Base-by-base conservation (phyloP, 2,113 vertebrate genomes). In the Daubentonia madagascariensis region DNA sequence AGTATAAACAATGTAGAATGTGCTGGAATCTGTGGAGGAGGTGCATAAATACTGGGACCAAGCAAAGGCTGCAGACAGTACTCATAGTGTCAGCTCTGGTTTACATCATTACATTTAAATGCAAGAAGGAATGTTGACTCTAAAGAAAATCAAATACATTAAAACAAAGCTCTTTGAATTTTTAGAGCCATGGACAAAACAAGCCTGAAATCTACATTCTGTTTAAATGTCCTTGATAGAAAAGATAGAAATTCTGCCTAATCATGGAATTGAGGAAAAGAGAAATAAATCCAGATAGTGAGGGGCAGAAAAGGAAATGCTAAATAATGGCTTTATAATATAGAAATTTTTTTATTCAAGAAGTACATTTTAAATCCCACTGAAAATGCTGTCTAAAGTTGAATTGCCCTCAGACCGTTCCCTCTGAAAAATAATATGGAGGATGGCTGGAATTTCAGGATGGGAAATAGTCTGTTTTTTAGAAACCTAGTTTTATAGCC, bases 21-120 rank as follows among this genome's bases (percentile, higher is more conserved):
- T 79, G 57, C 65, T 88, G 14, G 85, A 83, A 88, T 91, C 57
- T 95, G 59, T 43, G 48, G 43, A 94, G 45, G 89, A 86, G 81
- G 63, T 84, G 5, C 91, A 28, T 81, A 88, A 92, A 89, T 48
- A 68, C 7, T 5, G 14, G 25, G 45, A 78, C 57, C 63, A 67
- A 78, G 72, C 32, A 84, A 68, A 94, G 90, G 57, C 50, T 95
- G 65, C 68, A 92, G 80, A 90, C 35, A 70, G 68, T 14, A 23
- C 61, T 95, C 43, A 85, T 5, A 57, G 67, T 85, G 88, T 94
- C 78, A 79, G 35, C 40, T 85, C 28, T 81, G 75, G 92, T 97
- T 97, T 91, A 70, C 81, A 96, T 52, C 72, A 90, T 75, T 45
- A 89, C 90, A 96, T 72, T 95, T 85, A 97, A 91, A 97, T 96